Evolutionary conservation across 2,888 invertebrate genomes (phyloP).

Genomic region (Sinohyriopsis cumingii): DNA sequence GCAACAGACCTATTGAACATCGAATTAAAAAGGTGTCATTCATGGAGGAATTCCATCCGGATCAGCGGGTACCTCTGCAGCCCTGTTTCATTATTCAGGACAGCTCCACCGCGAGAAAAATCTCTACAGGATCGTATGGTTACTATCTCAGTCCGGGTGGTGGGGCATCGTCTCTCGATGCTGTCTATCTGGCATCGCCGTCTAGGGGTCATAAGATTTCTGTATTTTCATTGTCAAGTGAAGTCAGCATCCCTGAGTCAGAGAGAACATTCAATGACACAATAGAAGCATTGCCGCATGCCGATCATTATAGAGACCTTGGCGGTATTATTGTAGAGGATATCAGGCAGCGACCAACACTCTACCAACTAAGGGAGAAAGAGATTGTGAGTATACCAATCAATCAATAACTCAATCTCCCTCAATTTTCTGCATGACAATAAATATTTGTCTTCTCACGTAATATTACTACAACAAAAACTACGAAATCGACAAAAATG

Average conservation of each 20-base stretch:
- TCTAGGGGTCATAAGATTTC: slow-evolving; percentile 25
- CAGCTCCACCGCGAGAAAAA: slow-evolving; percentile 14
- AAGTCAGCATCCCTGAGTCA: slow-evolving; percentile 10
- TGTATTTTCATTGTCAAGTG: slow-evolving; percentile 30
- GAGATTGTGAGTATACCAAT: slow-evolving; percentile 42
- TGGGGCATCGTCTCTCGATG: slow-evolving; percentile 31
- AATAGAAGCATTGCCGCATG: slow-evolving; percentile 84
- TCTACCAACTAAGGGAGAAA: slow-evolving; percentile 69
- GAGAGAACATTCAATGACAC: slow-evolving; percentile 73
- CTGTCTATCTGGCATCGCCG: slow-evolving; percentile 18
- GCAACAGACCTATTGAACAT: too few species aligned
- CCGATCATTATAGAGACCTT: slow-evolving; percentile 81
- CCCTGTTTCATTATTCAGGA: slow-evolving; percentile 7
- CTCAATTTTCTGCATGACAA: too few species aligned
- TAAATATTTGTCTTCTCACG: too few species aligned
- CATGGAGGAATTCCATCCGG: too few species aligned
- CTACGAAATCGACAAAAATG: too few species aligned
- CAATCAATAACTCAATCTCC: too few species aligned
- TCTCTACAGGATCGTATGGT: slow-evolving; percentile 22
- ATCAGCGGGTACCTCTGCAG: slow-evolving; percentile 13
- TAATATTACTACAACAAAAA: too few species aligned
- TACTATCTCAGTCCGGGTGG: slow-evolving; percentile 18
- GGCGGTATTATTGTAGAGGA: slow-evolving; percentile 28
- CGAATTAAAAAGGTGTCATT: too few species aligned
- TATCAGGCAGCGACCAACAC: slow-evolving; percentile 62